A percentile compares a stretch with the other conserved stretches of the same genome.
These are phyloP conservation scores for Brachypteracias leptosomus DNA, from an alignment of 2,113 vertebrate species.

Conservation along the genomic window DNA sequence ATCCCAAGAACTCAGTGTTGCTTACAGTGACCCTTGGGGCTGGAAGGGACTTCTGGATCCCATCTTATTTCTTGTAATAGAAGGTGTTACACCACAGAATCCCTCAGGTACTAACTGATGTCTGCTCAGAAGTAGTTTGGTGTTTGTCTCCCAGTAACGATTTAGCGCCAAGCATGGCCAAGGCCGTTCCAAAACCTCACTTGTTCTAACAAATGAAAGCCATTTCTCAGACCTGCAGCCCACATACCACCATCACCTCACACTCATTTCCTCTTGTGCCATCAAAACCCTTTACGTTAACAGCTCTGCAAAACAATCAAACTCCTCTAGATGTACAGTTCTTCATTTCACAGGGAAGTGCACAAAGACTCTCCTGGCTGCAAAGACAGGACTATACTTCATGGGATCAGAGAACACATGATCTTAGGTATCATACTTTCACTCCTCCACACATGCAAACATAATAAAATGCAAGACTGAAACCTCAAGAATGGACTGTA, in stretches of 20 bases:
- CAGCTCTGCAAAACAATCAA: not conserved
- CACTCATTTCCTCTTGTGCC: not conserved
- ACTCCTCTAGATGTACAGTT: not conserved
- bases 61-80: not conserved
- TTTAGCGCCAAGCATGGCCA: not conserved
- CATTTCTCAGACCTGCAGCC: not conserved
- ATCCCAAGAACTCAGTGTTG: not conserved
- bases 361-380: not conserved
- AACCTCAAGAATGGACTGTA: not conserved
- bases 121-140: not conserved
- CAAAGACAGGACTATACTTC: not conserved
- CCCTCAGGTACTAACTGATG: not conserved
- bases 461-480: not conserved
- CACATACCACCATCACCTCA: not conserved
- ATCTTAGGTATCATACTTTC: not conserved
- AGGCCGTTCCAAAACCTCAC: not conserved
- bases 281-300: not conserved
- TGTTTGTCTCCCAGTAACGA: not conserved
- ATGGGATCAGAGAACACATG: rapidly evolving
- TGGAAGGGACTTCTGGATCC: not conserved
- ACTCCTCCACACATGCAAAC: not conserved
- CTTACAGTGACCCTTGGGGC: not conserved
- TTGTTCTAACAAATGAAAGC: not conserved
- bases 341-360: not conserved
- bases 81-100: not conserved